These are phyloP conservation scores for Hydraecia micacea DNA, from an alignment of 2,888 invertebrate genomes.

Conservation along the genomic window DNA sequence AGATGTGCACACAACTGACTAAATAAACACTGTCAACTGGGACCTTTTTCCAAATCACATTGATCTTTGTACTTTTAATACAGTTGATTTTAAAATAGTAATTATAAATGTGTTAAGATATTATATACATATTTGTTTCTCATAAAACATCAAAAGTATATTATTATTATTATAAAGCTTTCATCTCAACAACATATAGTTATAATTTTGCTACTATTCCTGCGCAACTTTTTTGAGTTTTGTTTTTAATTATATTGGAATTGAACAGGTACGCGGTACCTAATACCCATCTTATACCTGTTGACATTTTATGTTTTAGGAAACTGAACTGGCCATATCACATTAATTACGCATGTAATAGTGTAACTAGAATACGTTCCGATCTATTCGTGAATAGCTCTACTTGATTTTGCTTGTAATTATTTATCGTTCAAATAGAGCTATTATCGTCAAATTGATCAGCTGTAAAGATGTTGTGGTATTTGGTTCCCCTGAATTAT, in stretches of 20 bases:
- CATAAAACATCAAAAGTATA: conserved; percentile 58
- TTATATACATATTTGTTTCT: conserved; percentile 76
- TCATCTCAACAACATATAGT: conserved; percentile 61
- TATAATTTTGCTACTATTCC: conserved; percentile 68
- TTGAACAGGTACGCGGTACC: conserved; percentile 54
- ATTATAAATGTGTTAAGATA: conserved; percentile 78
- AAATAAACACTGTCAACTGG: conserved; percentile 73
- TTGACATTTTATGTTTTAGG: conserved; percentile 64
- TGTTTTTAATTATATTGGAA: conserved; percentile 68
- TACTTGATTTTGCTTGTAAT: conserved; percentile 63
- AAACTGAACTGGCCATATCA: conserved; percentile 64
- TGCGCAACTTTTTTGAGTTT: conserved; percentile 67
- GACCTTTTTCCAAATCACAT: conserved; percentile 81
- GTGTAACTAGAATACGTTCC: conserved; percentile 43
- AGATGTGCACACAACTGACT: conserved; percentile 80
- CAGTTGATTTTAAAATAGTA: conserved; percentile 75
- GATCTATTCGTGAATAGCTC: conserved; percentile 60
- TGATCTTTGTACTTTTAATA: conserved; percentile 80
- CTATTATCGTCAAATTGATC: conserved; percentile 61
- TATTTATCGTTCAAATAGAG: conserved; percentile 66
- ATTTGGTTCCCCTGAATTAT: conserved; percentile 58
- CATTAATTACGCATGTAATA: conserved; percentile 56
- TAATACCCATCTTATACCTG: conserved; percentile 53
- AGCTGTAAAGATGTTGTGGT: conserved; percentile 52
- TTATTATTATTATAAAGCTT: conserved; percentile 53